These are phyloP conservation scores for Tiliacea citrago DNA, from an alignment of 2,888 invertebrate species.

Conservation along the genomic window DNA sequence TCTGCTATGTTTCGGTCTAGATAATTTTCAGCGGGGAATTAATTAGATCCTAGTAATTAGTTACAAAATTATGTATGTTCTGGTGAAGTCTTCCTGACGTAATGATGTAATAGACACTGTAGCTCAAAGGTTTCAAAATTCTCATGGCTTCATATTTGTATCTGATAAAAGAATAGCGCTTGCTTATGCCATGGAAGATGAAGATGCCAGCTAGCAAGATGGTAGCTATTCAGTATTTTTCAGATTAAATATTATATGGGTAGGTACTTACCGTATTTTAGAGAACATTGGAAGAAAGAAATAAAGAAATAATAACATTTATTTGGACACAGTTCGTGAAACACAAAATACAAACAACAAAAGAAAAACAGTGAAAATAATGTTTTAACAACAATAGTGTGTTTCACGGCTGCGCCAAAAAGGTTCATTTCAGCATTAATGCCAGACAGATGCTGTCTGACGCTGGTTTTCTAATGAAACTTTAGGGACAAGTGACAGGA, in stretches of 20 bases:
- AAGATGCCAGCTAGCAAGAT: neutral
- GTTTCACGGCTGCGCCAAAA: too few relatives aligned
- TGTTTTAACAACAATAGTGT: too few relatives aligned
- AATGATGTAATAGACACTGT: neutral
- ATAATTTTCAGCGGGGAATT: conserved; percentile 47
- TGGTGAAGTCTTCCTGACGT: neutral
- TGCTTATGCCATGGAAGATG: neutral
- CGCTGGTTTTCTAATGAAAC: too few relatives aligned
- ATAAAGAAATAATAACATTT: too few relatives aligned
- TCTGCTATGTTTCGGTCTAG: conserved; percentile 64
- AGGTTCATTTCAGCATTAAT: too few relatives aligned
- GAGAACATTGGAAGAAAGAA: too few relatives aligned
- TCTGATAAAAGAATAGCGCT: neutral
- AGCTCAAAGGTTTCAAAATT: neutral
- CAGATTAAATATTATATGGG: neutral
- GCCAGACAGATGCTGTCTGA: too few relatives aligned
- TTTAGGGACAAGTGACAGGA: too few relatives aligned
- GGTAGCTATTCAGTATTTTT: neutral
- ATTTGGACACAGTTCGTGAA: too few relatives aligned
- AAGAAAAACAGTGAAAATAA: too few relatives aligned
- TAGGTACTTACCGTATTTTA: neutral
- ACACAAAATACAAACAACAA: too few relatives aligned
- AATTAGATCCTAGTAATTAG: conserved; percentile 51
- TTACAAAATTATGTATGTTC: conserved; percentile 12
- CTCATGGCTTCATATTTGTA: neutral